Evolutionary conservation across 2,113 vertebrate species (phyloP), one percentile per base, ranked within the genome.

Genomic region (Natator depressus): DNA sequence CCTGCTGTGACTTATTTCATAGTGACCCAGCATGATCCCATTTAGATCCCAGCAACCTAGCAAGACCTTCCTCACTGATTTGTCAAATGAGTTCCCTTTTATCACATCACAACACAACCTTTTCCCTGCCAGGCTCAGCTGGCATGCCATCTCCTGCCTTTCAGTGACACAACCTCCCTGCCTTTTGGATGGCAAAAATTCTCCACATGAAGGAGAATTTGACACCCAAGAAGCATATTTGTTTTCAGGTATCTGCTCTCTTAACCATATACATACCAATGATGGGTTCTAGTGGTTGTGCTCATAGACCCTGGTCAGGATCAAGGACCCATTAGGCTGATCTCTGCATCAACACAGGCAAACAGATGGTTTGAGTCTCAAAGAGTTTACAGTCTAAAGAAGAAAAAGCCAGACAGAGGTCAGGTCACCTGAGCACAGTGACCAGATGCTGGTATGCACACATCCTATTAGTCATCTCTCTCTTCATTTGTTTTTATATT

Each of bases 381-480:
- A 14, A 14, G 42, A 46, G 7, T 47, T 27, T 27, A 47, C 65
- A 27, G 25, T 27, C 75, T 78, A 78, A 46, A 24, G 38, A 13
- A 27, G 24, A 47, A 78, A 87, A 62, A 83, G 5, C 4, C 59
- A 35, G 50, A 4, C 1, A 0, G 0, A 10, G 12, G 17, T 10
- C 76, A 47, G 29, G 47, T 29, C 25, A 12, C 19, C 76, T 89
- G 75, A 38, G 25, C 69, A 49, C 0, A 0, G 5, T 53, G 50
- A 47, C 65, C 9, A 38, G 54, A 42, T n/a, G 35, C 31, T 25
- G 75, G 38, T 27, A 25, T 0, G 1, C 3, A 2, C 51, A 17
- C 5, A 4, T 35, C n/a, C n/a, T 1, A 91, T 87, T 76, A 83
- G 38, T 13, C 82, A 42, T 20, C 0, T 0, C 10, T 82, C 31